Base-by-base conservation (phyloP, 2,888 invertebrate genomes). In the Pseudococcus viburni region DNA sequence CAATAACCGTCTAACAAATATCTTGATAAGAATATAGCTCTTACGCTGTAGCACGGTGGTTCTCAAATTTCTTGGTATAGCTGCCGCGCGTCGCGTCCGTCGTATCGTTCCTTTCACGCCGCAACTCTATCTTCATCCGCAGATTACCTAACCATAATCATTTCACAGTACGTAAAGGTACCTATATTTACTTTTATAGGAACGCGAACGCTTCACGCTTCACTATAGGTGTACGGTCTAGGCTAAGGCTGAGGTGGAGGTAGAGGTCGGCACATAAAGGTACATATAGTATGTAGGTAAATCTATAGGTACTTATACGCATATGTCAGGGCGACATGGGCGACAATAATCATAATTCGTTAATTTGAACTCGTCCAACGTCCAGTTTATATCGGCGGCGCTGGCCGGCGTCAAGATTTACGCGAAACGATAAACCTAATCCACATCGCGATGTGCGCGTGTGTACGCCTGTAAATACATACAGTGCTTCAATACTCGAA, bases 1-100 rank as follows among this genome's bases (percentile, higher is more conserved):
- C 42, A 77, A 77, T 42, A 77, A 77, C 42, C 77, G 77, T 77
- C 77, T 77, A 77, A 77, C 77, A 77, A 77, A 77, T 77, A 77
- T 77, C 77, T 77, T 77, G 77, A 77, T 77, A 77, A 77, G 77
- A 77, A 77, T 42, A 77, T 77, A 33, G 42, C 26, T n/a, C 33
- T 77, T 77, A 77, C 17, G 42, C 42, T 39, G 42, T 77, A 42
- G 7, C n/a, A n/a, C 77, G 77, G 77, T 77, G 77, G 77, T 77
- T 77, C 77, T 77, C 77, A 77, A 77, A 77, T 77, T 77, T 77
- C 77, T 77, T n/a, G 26, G 26, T 26, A n/a, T 26, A n/a, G 55
- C 17, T 55, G 55, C 55, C 55, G 4, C 55, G 55, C 55, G 26
- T 33, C 26, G 26, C 26, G 26, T 33, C 26, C 26, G 3, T 1